Percentiles rank a stretch among this genome's conserved stretches.
phyloP scores from a whole-genome alignment of 2,888 invertebrate species.

The Mechanitis mazaeus region DNA sequence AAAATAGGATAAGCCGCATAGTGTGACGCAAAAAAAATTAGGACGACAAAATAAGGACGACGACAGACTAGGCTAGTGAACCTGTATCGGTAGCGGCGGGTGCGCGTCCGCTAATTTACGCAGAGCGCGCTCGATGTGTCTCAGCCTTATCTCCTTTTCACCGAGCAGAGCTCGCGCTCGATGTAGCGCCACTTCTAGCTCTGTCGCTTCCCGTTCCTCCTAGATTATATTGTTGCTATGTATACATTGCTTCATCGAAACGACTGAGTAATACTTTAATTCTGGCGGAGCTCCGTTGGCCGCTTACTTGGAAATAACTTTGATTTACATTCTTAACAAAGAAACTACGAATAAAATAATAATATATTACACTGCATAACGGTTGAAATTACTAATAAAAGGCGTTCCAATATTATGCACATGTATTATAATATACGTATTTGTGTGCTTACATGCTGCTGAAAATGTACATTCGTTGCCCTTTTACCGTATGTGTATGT shows the following conservation, averaged over 20 bases:
- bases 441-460: no score
- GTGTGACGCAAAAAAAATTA: constrained; percentile 2
- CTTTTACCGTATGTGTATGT: no score
- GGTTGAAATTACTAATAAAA: no score
- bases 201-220: constrained; percentile 89
- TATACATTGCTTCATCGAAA: no score
- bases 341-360: no score
- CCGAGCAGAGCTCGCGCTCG: constrained; percentile 87
- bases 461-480: no score
- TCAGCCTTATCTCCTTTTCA: constrained; percentile 87
- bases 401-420: no score
- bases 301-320: no score
- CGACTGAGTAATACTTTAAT: no score
- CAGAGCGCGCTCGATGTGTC: constrained; percentile 87
- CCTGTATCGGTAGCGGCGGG: constrained; percentile 57
- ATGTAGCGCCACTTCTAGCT: constrained; percentile 89
- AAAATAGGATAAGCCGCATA: background rate
- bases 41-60: constrained; percentile 1
- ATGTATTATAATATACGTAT: no score
- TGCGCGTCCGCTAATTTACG: constrained; percentile 74
- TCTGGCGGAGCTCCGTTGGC: no score
- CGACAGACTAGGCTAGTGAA: constrained; percentile 23
- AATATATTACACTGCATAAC: background rate
- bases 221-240: constrained; percentile 37
- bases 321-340: no score